These are phyloP conservation scores for Phalacrocorax carbo DNA, from an alignment of 2,113 vertebrate species.

Conservation along the genomic window DNA sequence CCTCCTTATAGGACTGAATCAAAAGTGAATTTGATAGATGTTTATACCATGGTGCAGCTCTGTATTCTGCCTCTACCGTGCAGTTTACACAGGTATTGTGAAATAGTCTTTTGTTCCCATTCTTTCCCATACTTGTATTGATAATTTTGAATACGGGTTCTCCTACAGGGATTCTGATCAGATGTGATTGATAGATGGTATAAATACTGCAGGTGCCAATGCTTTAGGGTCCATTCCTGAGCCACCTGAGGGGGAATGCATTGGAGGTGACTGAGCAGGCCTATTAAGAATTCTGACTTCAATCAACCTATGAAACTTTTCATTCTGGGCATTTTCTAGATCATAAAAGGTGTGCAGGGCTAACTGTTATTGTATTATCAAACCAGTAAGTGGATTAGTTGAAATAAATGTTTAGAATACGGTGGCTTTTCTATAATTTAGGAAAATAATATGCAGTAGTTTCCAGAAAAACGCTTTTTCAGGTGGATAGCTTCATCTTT, in stretches of 20 bases:
- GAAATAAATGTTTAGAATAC: not conserved
- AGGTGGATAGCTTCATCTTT: not conserved
- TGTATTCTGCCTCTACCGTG: not conserved
- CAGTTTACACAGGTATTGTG: not conserved
- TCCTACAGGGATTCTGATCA: not conserved
- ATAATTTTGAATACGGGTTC: not conserved
- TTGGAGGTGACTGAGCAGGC: not conserved
- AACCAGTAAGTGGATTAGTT: not conserved
- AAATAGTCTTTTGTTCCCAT: not conserved
- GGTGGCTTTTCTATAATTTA: not conserved
- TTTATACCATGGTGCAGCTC: not conserved
- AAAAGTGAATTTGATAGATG: not conserved
- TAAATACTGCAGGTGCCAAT: not conserved
- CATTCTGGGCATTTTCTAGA: not conserved
- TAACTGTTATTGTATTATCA: not conserved
- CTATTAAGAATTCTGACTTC: not conserved
- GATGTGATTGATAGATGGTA: not conserved
- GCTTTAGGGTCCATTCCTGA: not conserved
- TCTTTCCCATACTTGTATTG: not conserved
- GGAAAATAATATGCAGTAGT: not conserved
- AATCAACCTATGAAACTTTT: not conserved
- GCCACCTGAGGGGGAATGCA: not conserved
- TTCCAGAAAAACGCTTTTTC: slow-evolving; percentile 10
- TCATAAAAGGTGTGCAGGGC: not conserved
- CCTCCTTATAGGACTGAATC: not conserved